Evolutionary conservation across 2,888 invertebrate genomes (phyloP), one percentile per base, ranked within the genome.

Genomic region (Spodoptera picta): DNA sequence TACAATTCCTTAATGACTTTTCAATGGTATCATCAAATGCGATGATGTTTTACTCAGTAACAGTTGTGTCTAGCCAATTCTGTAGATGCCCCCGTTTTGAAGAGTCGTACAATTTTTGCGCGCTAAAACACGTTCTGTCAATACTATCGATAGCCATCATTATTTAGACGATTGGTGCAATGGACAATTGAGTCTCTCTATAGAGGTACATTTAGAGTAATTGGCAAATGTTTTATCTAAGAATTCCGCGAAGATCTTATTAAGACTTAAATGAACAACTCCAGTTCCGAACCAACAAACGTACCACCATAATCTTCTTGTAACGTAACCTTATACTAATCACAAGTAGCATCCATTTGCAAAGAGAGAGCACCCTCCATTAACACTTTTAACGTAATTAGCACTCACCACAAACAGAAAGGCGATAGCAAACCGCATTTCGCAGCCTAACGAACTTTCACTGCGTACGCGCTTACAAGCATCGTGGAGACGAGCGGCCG

Each of bases 321-420:
- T 62, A 61, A 65, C 65, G 61, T 66, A 68, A 74, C 77, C 77
- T 73, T 75, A 64, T 49, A 60, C 65, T 68, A 70, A 65, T 68
- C 71, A 77, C 77, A 69, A 67, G 75, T 62, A 58, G 70, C 77
- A 78, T 80, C 81, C 79, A 74, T 74, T 73, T 75, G 74, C 76
- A 76, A 82, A 80, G 80, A 85, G 83, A 84, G 83, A 86, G 83
- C 89, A 87, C 86, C 87, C 86, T 84, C 80, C 79, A 83, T 86
- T 86, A 87, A 82, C 91, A 91, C 90, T 90, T 90, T 85, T 85
- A 86, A 84, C 87, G 86, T 88, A 90, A 89, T 90, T 88, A 87
- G 85, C 92, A 94, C 94, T 94, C 94, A 94, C 94, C 94, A 93
- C 92, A 92, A 93, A 90, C 90, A 94, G 90, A 89, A 93, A 90